Percentiles rank a stretch among this genome's conserved stretches.
Conservation (phyloP, 2,888 invertebrate genomes). For the Hyposoter didymator region DNA sequence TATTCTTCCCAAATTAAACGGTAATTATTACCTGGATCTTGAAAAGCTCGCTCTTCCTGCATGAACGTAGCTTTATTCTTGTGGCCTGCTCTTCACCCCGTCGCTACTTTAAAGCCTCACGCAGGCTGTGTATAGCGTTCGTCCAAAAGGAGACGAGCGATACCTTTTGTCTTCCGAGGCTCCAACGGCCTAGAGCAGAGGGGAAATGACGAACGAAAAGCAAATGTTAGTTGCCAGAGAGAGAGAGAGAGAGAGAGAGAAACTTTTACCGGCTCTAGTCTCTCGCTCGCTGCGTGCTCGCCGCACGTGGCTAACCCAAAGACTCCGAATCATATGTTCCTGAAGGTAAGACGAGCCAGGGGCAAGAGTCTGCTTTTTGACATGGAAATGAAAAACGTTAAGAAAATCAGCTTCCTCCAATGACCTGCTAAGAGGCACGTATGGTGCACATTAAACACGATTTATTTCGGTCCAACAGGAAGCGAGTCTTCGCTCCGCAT, state of each 20-base stretch:
- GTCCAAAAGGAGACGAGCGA: conserved; percentile 27
- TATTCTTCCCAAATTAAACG: not conserved
- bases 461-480: conserved; percentile 3
- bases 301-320: conserved; percentile 41
- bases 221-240: not conserved
- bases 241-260: not conserved
- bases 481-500: not conserved
- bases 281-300: conserved; percentile 4
- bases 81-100: conserved; percentile 40
- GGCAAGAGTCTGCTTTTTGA: not conserved
- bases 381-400: conserved; percentile 6
- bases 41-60: conserved; percentile 29
- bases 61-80: conserved; percentile 44
- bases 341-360: not conserved
- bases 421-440: not conserved
- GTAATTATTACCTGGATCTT: not conserved
- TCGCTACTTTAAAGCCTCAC: conserved; percentile 29
- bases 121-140: conserved; percentile 4
- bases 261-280: not conserved
- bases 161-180: conserved; percentile 51
- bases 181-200: not conserved
- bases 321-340: not conserved
- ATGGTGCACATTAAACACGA: not conserved
- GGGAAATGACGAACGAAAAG: conserved; percentile 1
- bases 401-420: not conserved